Evolutionary conservation across 2,797 vertebrate genomes (phyloP), one percentile per base, ranked within the genome.

Genomic region (Salarias fasciatus): DNA sequence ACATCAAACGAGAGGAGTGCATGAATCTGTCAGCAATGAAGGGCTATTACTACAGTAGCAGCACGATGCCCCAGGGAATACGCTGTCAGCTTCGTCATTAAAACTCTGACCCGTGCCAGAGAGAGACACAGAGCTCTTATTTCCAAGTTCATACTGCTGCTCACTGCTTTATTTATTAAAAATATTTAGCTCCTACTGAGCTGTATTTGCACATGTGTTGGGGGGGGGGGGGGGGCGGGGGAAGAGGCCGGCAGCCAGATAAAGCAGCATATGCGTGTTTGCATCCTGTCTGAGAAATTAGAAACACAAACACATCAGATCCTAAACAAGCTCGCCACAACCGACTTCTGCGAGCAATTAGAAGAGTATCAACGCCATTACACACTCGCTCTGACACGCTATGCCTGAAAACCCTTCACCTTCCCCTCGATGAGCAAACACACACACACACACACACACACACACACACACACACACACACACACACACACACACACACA

Each of bases 1-100:
- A 89, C 89, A 91, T 92, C 89, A 93, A 91, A 91, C 76, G 45
- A 70, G 50, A 43, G 77, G 75, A 49, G 69, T 51, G 75, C 84
- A 89, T 91, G 83, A 88, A 90, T 91, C 89, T 92, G 91, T 92
- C 91, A 92, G 80, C 89, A 74, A 63, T 82, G 88, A 90, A 80
- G 85, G 88, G 82, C 81, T 73, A 91, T 90, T 91, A 91, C 85
- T 89, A 90, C 88, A 83, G 88, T 89, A 88, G 87, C 85, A 87
- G 81, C 65, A 79, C 77, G 70, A 55, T 70, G 87, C 88, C 87
- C 66, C 38, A 61, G 89, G 88, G 82, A 79, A 75, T 58, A 70
- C 60, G 81, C 83, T 90, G 90, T 87, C 89, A 88, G 72, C 82
- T 87, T 85, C 72, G 80, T 91, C 86, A 88, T 91, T 90, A 91